Base-by-base conservation (phyloP, 2,113 vertebrate species). In the Chauna torquata region DNA sequence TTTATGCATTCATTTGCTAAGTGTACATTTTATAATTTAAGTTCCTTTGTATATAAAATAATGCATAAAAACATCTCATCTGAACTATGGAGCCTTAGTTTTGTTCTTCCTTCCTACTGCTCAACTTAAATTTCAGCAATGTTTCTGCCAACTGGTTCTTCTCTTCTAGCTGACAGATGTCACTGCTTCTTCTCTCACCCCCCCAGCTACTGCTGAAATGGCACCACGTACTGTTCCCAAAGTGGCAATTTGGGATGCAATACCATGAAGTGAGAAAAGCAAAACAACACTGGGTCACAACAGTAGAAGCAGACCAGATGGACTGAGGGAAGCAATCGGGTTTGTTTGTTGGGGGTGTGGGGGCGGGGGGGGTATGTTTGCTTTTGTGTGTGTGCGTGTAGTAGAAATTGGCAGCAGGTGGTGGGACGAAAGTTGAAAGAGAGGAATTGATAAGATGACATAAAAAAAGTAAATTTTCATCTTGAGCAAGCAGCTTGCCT, bases 301-400 rank as follows among this genome's bases (percentile, higher is more conserved):
- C 77, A 92, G 61, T 15, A 90, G 72, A 96, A 89, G 69, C 88
- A 92, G 82, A 74, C 94, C 94, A 97, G 95, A 96, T 95, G 93
- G 95, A 92, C 91, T 64, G 94, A 91, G 61, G 92, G 86, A 96
- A 95, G 25, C 68, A 85, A 55, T 23, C 1, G 8, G 5, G 11
- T 80, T 88, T 94, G 62, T 7, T 90, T 94, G 93, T 87, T 79
- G 69, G 85, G 36, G n/a, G n/a, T n/a, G 2, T 75, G 57, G 49
- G 42, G 32, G 50, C n/a, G n/a, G 42, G 9, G 23, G 50, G 58
- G 34, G n/a, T 42, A 76, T 28, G 80, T 88, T 94, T 94, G 86
- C 71, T 86, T 92, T 52, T 72, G 40, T 70, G 68, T 36, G 17
- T 78, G 66, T 86, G 69, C 25, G 8, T n/a, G 49, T 91, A 96